A percentile compares a stretch with the other conserved stretches of the same genome.
Evolutionary conservation across 2,888 invertebrate genomes (phyloP).

Genomic region (Cheilosia impressa): DNA sequence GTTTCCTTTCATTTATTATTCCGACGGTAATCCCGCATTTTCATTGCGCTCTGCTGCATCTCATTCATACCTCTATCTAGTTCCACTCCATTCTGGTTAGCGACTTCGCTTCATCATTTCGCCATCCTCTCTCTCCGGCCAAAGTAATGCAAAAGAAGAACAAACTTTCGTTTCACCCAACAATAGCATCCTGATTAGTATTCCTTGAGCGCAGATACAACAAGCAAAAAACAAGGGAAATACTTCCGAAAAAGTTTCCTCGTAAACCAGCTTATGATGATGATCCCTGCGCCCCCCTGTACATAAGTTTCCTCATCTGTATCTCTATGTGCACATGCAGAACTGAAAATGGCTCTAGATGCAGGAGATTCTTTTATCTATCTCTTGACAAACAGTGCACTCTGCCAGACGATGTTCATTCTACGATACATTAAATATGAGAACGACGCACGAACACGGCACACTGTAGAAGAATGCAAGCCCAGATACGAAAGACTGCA

Average conservation of each 20-base stretch:
- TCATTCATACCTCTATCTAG: constrained; percentile 31
- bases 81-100: constrained; percentile 22
- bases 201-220: constrained; percentile 21
- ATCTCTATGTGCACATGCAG: constrained; percentile 14
- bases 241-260: constrained; percentile 42
- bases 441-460: constrained; percentile 37
- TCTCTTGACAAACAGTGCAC: constrained; percentile 17
- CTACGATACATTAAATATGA: constrained; percentile 49
- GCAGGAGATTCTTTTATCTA: constrained; percentile 43
- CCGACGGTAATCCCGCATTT: constrained; percentile 18
- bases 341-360: neutral
- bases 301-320: constrained; percentile 26
- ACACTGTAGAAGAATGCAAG: constrained; percentile 18
- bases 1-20: constrained; percentile 15
- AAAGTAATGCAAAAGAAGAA: constrained; percentile 45
- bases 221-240: neutral
- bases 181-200: constrained; percentile 51
- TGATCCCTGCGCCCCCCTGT: constrained; percentile 10
- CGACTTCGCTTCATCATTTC: constrained; percentile 20
- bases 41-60: constrained; percentile 18
- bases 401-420: constrained; percentile 40
- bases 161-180: constrained; percentile 33
- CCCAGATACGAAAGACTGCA: constrained; percentile 5
- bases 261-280: constrained; percentile 60
- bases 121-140: neutral